Evolutionary conservation across 2,113 vertebrate species (phyloP).

Genomic region (Melanerpes aurifrons): DNA sequence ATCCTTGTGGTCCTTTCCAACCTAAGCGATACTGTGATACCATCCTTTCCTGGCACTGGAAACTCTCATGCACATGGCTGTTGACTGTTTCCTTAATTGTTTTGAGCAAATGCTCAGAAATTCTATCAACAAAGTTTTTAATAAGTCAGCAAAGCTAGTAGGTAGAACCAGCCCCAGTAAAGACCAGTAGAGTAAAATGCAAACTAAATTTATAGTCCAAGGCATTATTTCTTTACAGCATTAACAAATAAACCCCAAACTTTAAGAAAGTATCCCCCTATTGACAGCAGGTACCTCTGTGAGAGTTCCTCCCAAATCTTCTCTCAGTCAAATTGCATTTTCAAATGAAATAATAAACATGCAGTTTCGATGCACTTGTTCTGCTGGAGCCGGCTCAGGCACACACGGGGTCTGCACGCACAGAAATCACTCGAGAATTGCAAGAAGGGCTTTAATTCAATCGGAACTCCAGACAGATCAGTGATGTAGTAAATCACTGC

Average conservation of each 20-base stretch:
- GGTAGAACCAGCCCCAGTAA: background rate
- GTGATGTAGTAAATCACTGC: background rate
- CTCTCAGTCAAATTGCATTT: background rate
- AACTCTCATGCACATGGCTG: fast-evolving
- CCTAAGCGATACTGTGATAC: no score
- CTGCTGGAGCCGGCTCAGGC: background rate
- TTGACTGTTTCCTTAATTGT: background rate
- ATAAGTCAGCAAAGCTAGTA: background rate
- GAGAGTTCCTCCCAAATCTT: background rate
- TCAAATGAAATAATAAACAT: background rate
- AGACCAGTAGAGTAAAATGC: background rate
- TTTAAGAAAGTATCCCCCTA: conserved; percentile 4
- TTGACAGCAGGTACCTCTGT: background rate
- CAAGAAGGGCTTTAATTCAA: background rate
- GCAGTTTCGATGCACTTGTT: background rate
- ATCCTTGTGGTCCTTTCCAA: no score
- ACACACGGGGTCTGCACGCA: background rate
- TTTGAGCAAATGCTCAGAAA: background rate
- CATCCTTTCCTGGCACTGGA: background rate
- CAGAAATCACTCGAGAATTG: background rate
- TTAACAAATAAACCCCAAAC: background rate
- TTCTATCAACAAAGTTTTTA: background rate
- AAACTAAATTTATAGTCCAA: background rate
- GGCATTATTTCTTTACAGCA: background rate
- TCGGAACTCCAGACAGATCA: background rate